phyloP scores from a whole-genome alignment of 2,113 vertebrate species.

The Haplochromis burtoni region DNA sequence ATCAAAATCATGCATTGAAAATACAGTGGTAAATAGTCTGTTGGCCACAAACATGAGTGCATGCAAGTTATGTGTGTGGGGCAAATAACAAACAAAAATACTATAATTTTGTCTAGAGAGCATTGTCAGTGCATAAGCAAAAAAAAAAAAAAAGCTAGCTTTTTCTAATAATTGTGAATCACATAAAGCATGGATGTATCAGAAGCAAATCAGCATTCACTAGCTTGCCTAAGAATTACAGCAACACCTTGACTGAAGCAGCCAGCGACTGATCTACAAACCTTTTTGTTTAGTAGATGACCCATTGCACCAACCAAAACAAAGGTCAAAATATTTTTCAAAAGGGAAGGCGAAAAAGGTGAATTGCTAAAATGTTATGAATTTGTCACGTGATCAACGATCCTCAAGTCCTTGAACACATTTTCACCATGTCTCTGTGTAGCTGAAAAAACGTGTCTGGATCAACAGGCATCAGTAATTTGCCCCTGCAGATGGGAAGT shows the following conservation, averaged over 20 bases:
- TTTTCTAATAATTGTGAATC: background rate
- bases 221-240: background rate
- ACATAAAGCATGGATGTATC: background rate
- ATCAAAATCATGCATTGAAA: background rate
- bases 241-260: background rate
- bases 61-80: background rate
- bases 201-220: background rate
- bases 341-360: background rate
- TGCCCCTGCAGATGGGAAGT: background rate
- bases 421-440: background rate
- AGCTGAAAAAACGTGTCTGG: background rate
- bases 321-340: background rate
- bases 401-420: background rate
- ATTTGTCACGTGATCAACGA: background rate
- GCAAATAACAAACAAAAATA: background rate
- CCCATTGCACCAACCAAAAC: background rate
- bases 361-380: background rate
- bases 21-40: background rate
- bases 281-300: background rate
- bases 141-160: background rate
- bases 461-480: background rate
- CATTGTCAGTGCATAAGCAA: background rate
- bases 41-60: background rate
- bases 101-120: background rate
- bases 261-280: background rate